These are phyloP conservation scores for Ischnus inquisitorius DNA, from an alignment of 2,888 invertebrate species.

Conservation along the genomic window DNA sequence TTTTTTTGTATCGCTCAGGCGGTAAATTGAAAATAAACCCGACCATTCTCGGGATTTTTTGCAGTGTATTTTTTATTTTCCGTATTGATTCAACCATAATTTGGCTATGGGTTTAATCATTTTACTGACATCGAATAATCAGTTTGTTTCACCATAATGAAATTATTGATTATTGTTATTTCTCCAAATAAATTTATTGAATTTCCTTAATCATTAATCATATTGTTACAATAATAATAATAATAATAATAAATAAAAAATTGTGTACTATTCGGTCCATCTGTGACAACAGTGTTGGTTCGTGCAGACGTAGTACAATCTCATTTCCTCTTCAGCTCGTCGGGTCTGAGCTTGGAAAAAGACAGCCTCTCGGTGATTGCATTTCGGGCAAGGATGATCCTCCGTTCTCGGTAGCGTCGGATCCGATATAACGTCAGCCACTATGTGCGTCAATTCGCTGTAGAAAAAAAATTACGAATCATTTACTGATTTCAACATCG, in stretches of 20 bases:
- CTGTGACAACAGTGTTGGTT: conserved; percentile 96
- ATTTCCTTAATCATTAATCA: neutral
- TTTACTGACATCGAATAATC: too few relatives aligned
- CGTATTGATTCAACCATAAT: too few relatives aligned
- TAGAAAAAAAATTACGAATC: conserved; percentile 70
- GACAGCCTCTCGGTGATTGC: conserved; percentile 97
- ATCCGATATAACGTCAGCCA: conserved; percentile 99
- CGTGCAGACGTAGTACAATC: conserved; percentile 98
- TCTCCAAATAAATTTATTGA: neutral
- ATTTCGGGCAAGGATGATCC: conserved; percentile 99
- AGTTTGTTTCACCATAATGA: too few relatives aligned
- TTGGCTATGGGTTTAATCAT: too few relatives aligned
- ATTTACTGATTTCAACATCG: neutral
- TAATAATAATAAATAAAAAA: neutral
- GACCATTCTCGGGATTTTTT: too few relatives aligned
- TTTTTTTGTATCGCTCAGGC: too few relatives aligned
- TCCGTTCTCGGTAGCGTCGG: conserved; percentile 99
- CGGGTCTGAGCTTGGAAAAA: conserved; percentile 99
- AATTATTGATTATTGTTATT: neutral
- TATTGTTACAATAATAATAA: neutral
- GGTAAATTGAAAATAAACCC: too few relatives aligned
- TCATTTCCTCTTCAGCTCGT: conserved; percentile 99
- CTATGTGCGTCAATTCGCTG: conserved; percentile 98
- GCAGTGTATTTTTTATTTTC: too few relatives aligned
- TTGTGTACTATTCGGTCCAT: conserved; percentile 94